These are phyloP conservation scores for Falcunculus frontatus DNA, from an alignment of 2,113 vertebrate genomes.

Conservation along the genomic window DNA sequence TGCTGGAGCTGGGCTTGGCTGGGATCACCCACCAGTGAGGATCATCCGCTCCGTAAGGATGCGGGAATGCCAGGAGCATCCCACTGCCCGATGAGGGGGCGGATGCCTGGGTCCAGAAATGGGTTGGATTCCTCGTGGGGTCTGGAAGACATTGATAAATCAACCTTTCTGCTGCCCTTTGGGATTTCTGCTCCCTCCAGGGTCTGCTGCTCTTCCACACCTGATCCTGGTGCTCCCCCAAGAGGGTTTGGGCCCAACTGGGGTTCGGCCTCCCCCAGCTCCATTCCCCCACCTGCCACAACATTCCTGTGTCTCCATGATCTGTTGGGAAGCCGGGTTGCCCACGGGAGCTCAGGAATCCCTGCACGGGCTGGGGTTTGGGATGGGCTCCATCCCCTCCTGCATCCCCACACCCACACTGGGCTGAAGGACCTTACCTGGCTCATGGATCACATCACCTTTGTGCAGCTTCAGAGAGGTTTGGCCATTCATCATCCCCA, in stretches of 20 bases:
- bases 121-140: neutral
- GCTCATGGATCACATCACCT: neutral
- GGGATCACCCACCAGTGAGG: fast-evolving
- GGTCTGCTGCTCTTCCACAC: neutral
- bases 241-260: neutral
- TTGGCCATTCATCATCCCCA: neutral
- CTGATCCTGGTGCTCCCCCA: neutral
- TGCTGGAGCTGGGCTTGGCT: neutral
- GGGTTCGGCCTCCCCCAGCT: neutral
- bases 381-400: neutral
- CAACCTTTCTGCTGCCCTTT: neutral
- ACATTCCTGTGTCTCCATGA: fast-evolving
- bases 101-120: fast-evolving
- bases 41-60: neutral
- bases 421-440: neutral
- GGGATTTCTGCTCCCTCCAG: neutral
- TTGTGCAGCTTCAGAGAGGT: fast-evolving
- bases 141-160: fast-evolving
- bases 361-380: fast-evolving
- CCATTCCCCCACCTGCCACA: fast-evolving
- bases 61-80: neutral
- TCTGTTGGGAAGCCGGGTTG: fast-evolving
- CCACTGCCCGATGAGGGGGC: fast-evolving
- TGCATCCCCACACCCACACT: neutral
- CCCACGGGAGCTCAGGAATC: neutral